Conservation (phyloP, 1,140 invertebrate species). For the Tyrophagus putrescentiae region DNA sequence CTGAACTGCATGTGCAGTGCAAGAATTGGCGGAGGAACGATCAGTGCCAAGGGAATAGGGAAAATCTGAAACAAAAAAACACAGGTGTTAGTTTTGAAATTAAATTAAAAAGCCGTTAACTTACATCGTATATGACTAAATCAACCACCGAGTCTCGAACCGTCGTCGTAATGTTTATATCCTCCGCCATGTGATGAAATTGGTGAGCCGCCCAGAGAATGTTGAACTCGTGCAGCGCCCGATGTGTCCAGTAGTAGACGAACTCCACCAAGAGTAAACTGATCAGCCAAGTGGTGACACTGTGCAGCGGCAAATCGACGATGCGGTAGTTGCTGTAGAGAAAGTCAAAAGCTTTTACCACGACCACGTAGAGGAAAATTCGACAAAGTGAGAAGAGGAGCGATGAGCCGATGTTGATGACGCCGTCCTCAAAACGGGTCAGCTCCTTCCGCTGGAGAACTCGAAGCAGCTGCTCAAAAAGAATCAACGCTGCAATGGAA, state of each 20-base stretch:
- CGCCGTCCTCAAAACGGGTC: constrained; percentile 5
- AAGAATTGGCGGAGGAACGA: constrained; percentile 64
- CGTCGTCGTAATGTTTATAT: constrained; percentile 64
- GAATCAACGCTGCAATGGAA: neutral
- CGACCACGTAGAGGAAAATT: neutral
- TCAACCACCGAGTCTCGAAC: constrained; percentile 65
- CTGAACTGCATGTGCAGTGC: constrained; percentile 70
- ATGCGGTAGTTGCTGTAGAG: constrained; percentile 55
- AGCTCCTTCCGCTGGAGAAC: constrained; percentile 6
- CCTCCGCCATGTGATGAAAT: constrained; percentile 87
- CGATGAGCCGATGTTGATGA: constrained; percentile 15
- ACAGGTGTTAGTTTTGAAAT: neutral
- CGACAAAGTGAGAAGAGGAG: neutral
- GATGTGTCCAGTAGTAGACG: constrained; percentile 79
- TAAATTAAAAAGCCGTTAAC: neutral
- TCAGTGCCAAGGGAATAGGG: constrained; percentile 64
- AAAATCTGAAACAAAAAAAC: constrained; percentile 45
- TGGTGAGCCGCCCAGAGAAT: constrained; percentile 87
- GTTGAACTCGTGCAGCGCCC: constrained; percentile 62
- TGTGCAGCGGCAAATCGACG: constrained; percentile 58
- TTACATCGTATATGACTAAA: constrained; percentile 17
- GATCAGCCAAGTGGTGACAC: constrained; percentile 55
- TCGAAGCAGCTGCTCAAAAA: constrained; percentile 10
- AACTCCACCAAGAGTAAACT: constrained; percentile 64
- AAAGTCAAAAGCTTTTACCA: constrained; percentile 44